phyloP scores from a whole-genome alignment of 2,113 vertebrate genomes.

The Ptychochromis oligacanthus region DNA sequence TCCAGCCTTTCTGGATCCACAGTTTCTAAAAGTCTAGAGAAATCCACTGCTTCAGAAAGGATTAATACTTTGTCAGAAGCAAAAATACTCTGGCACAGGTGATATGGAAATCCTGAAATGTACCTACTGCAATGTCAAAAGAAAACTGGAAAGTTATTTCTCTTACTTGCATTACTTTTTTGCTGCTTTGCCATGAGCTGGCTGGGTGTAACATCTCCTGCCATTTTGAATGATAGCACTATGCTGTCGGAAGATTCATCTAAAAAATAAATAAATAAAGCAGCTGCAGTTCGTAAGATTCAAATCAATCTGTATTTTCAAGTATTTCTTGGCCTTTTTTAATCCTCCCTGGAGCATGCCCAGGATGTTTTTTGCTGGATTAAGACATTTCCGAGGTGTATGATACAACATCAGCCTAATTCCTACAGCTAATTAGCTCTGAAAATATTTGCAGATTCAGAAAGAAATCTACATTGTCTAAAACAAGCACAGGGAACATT shows the following conservation, averaged over 20 bases:
- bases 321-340: neutral
- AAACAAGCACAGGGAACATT: neutral
- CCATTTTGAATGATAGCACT: neutral
- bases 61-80: conserved; percentile 45
- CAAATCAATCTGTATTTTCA: neutral
- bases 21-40: conserved; percentile 40
- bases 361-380: neutral
- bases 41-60: conserved; percentile 28
- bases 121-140: neutral
- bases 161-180: neutral
- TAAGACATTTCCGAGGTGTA: neutral
- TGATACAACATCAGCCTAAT: neutral
- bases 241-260: neutral
- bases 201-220: neutral
- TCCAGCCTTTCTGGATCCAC: conserved; percentile 36
- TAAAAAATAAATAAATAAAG: neutral
- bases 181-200: conserved; percentile 1
- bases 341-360: neutral
- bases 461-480: conserved; percentile 4
- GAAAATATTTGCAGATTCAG: conserved; percentile 30
- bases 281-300: neutral
- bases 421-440: conserved; percentile 28
- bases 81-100: conserved; percentile 18
- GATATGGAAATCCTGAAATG: conserved; percentile 33
- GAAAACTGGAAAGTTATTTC: conserved; percentile 1